Base-by-base conservation (phyloP, 2,797 vertebrate genomes). In the Ceyx erithaca region DNA sequence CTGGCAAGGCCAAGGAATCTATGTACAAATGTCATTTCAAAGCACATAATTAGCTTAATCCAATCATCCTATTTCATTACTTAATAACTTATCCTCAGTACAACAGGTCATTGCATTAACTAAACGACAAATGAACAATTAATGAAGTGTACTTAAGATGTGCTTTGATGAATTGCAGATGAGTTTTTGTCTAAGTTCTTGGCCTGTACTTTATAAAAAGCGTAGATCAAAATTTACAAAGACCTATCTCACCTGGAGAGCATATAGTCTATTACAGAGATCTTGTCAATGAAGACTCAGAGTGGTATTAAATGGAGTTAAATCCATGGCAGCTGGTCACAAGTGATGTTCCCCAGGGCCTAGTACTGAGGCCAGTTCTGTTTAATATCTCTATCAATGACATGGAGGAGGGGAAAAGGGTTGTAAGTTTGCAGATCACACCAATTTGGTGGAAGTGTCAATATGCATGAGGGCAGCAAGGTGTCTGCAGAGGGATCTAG, bases 1-100 rank as follows among this genome's bases (percentile, higher is more conserved):
- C 68, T 90, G 76, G n/a, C 64, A 77, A 89, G 81, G 57, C 81
- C 61, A 85, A 84, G 61, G 45, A 64, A 37, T 82, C 40, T 88
- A 15, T 62, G 37, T 71, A 90, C 68, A 87, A 92, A 80, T 90
- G 86, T 85, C 71, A 77, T 80, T 90, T 94, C 78, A 68, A 82
- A 92, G 78, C 64, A 89, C 88, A 57, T 81, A 90, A 94, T 94
- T 90, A 94, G 54, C 68, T 89, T 90, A 95, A 94, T 95, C 86
- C 75, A 80, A 84, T 92, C 88, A 71, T 90, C 57, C 14, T 75
- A 30, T 92, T 87, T 89, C 81, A 82, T 93, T 94, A 64, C 84
- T 95, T 92, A 77, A 92, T 87, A 87, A 94, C 45, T 92, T 93
- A 82, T 80, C 86, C 70, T 93, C 49, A 68, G 57, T 64, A 85